Conservation (phyloP, 2,113 vertebrate genomes). For the Aphyosemion australe region DNA sequence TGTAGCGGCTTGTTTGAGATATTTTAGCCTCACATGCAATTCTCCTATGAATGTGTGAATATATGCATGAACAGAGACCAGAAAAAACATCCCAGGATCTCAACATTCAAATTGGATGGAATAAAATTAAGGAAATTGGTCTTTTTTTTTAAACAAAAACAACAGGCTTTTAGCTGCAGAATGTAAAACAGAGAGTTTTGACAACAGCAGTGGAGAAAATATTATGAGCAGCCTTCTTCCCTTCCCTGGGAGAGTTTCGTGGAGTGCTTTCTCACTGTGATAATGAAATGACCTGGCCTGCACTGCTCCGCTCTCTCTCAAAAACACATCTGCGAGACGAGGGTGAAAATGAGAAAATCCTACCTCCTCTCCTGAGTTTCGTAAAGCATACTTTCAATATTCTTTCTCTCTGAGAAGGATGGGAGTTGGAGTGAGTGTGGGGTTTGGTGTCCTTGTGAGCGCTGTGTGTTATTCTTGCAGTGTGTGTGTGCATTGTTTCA, state of each 20-base stretch:
- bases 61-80: conserved; percentile 32
- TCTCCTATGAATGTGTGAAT: conserved; percentile 15
- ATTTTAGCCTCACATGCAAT: conserved; percentile 11
- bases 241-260: conserved; percentile 69
- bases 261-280: conserved; percentile 75
- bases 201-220: conserved; percentile 52
- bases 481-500: conserved; percentile 21
- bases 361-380: conserved; percentile 64
- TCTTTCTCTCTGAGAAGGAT: conserved; percentile 54
- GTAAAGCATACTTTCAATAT: conserved; percentile 71
- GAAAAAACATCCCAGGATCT: conserved; percentile 24
- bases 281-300: conserved; percentile 78
- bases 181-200: conserved; percentile 67
- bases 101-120: conserved; percentile 33
- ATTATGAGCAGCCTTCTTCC: conserved; percentile 64
- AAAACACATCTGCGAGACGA: conserved; percentile 71
- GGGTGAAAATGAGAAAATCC: conserved; percentile 75
- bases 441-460: conserved; percentile 24
- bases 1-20: conserved; percentile 19
- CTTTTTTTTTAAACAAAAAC: conserved; percentile 7
- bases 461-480: conserved; percentile 14
- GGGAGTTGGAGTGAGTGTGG: conserved; percentile 40
- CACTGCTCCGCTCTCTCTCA: conserved; percentile 59
- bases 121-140: conserved; percentile 25
- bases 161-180: conserved; percentile 37